phyloP scores from a whole-genome alignment of 2,797 vertebrate genomes.

The Eutrigla gurnardus region DNA sequence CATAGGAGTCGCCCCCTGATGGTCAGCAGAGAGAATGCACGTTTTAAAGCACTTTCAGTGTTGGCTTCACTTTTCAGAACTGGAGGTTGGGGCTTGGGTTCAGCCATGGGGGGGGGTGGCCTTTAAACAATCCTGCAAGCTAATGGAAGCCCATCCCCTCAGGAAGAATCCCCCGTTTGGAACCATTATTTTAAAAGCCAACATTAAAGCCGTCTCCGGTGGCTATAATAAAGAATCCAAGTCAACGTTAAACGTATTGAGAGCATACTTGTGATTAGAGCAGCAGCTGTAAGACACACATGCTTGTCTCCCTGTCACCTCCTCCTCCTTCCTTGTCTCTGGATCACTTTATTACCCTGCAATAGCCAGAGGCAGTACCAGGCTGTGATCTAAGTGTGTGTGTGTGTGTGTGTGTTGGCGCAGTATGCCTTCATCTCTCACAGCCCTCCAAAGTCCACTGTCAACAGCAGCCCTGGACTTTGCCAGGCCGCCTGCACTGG shows the following conservation, averaged over 20 bases:
- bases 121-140: too few species aligned
- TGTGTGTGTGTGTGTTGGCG: conserved; percentile 24
- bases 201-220: conserved; percentile 22
- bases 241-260: conserved; percentile 53
- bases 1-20: neutral
- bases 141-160: too few species aligned
- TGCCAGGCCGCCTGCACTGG: conserved; percentile 46
- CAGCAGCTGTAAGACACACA: conserved; percentile 68
- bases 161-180: too few species aligned
- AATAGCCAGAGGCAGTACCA: conserved; percentile 63
- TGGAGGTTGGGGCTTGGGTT: too few species aligned
- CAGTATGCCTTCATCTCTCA: conserved; percentile 48
- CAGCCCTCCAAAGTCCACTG: conserved; percentile 70
- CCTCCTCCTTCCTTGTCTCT: conserved; percentile 63
- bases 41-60: too few species aligned
- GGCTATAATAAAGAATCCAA: conserved; percentile 28
- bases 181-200: too few species aligned
- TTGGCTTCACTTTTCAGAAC: too few species aligned
- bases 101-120: too few species aligned
- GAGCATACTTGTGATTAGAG: conserved; percentile 61
- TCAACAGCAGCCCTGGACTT: conserved; percentile 70
- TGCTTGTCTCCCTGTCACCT: conserved; percentile 64
- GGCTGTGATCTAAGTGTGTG: conserved; percentile 48
- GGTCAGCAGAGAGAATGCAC: neutral
- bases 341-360: conserved; percentile 70